Base-by-base conservation (phyloP, 2,113 vertebrate genomes). In the Oenanthe melanoleuca region DNA sequence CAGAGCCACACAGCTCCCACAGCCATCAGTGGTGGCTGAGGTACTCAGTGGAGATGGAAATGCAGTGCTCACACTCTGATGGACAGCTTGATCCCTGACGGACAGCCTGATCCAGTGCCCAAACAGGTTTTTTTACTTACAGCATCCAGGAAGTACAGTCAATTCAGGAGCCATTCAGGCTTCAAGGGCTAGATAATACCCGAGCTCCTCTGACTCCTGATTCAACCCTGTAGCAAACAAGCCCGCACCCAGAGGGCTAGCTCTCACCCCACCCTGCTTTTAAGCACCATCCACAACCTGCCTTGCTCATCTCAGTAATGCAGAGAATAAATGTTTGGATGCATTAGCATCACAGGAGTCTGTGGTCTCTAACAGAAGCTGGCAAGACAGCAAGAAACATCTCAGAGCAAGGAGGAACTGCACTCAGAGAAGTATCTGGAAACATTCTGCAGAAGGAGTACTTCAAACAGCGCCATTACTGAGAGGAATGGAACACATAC, bases 91-190 rank as follows among this genome's bases (percentile, higher is more conserved):
- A 60, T 56, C 49, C 20, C 55, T 45, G 45, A 80, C 0, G 2
- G 74, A 89, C 88, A 90, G 67, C 52, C 23, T 13, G 61, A 78
- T 69, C 31, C 3, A 0, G 60, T 84, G 75, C 72, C 77, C 67
- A 1, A 8, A 79, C 83, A 88, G 72, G 94, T 94, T 93, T 80
- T 72, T 71, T 92, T 64, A 74, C 86, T 92, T 47, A 83, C n/a
- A 78, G 80, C 65, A 71, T 71, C 69, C 83, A 93, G 94, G 82
- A 95, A 93, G 80, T 44, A 59, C 25, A 90, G 64, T 70, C 86
- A 78, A 80, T 77, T 69, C 75, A 53, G 80, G 12, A 83, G 42
- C 52, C 74, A 94, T 52, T 86, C 83, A 81, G 2, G 72, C 88
- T 92, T 91, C 75, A 81, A 92, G 64, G 69, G 74, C 50, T 50